phyloP scores from a whole-genome alignment of 2,113 vertebrate genomes.

The Scomber colias region DNA sequence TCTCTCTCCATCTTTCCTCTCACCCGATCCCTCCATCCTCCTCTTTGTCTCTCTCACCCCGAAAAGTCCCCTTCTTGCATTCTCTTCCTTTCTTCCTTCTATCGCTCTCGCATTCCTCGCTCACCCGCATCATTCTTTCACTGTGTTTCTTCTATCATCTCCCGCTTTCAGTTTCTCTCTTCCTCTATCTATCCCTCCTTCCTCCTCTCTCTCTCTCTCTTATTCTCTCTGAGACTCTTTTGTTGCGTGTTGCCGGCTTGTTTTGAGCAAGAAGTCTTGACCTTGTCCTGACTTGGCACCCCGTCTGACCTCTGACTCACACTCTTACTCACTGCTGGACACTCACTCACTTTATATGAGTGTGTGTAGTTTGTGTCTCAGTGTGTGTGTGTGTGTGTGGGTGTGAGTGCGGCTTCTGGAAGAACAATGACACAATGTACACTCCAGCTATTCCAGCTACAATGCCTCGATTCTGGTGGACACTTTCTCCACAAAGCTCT shows the following conservation, averaged over 20 bases:
- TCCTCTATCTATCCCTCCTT: neutral
- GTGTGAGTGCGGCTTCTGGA: conserved; percentile 7
- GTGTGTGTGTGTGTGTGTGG: conserved; percentile 23
- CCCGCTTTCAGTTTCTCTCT: conserved; percentile 2
- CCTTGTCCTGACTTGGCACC: conserved; percentile 66
- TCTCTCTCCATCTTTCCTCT: conserved; percentile 7
- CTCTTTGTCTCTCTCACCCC: neutral
- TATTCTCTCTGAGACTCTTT: conserved; percentile 42
- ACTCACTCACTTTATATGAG: conserved; percentile 28
- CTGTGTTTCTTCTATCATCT: conserved; percentile 4
- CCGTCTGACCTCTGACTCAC: conserved; percentile 70
- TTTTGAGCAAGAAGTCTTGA: conserved; percentile 64
- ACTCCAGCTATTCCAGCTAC: conserved; percentile 45
- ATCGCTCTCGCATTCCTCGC: conserved; percentile 21
- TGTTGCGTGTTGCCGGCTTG: conserved; percentile 49
- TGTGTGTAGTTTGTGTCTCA: conserved; percentile 3
- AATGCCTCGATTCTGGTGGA: conserved; percentile 14
- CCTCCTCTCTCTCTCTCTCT: conserved; percentile 1
- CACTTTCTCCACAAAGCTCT: conserved; percentile 14
- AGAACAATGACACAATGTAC: conserved; percentile 39
- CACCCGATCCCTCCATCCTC: neutral
- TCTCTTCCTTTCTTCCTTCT: neutral
- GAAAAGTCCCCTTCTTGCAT: conserved; percentile 1
- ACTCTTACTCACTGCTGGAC: conserved; percentile 64
- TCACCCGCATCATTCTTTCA: conserved; percentile 43